phyloP scores from a whole-genome alignment of 53 echinoderm and acorn worm genomes.

The Henricia sp. region DNA sequence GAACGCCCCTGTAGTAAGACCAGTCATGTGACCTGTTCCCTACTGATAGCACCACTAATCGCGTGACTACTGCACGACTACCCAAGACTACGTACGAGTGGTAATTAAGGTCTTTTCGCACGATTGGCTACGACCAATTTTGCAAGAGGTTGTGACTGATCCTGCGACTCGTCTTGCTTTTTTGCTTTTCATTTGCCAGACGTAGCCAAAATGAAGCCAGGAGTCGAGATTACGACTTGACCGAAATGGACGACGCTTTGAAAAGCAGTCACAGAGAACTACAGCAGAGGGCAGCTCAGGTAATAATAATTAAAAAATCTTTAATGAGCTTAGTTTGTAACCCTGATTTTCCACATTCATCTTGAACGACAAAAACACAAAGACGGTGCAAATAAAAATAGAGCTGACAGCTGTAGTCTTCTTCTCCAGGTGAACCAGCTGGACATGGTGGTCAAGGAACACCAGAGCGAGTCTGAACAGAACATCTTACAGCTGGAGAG shows the following conservation, averaged over 20 bases:
- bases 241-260: conserved; percentile 77
- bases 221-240: conserved; percentile 75
- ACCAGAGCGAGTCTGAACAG: conserved; percentile 77
- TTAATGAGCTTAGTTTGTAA: too few species aligned
- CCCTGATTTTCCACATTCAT: too few species aligned
- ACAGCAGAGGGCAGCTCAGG: conserved; percentile 84
- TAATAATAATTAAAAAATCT: conserved; percentile 9
- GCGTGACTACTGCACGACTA: too few species aligned
- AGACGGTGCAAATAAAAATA: background rate
- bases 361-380: background rate
- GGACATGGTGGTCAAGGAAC: conserved; percentile 80
- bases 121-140: too few species aligned
- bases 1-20: too few species aligned
- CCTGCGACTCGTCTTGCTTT: background rate
- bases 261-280: conserved; percentile 80
- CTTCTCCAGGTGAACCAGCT: conserved; percentile 79
- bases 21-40: too few species aligned
- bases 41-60: too few species aligned
- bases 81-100: too few species aligned
- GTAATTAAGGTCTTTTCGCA: too few species aligned
- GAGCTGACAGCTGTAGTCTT: background rate
- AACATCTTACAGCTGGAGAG: conserved; percentile 73
- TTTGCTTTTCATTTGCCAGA: conserved; percentile 42
- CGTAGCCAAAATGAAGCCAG: conserved; percentile 73
- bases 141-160: too few species aligned